Evolutionary conservation across 30 jellyfish, hydroid and myxozoan species (phyloP), one percentile per base, ranked within the genome.

Genomic region (Aurelia sp.): DNA sequence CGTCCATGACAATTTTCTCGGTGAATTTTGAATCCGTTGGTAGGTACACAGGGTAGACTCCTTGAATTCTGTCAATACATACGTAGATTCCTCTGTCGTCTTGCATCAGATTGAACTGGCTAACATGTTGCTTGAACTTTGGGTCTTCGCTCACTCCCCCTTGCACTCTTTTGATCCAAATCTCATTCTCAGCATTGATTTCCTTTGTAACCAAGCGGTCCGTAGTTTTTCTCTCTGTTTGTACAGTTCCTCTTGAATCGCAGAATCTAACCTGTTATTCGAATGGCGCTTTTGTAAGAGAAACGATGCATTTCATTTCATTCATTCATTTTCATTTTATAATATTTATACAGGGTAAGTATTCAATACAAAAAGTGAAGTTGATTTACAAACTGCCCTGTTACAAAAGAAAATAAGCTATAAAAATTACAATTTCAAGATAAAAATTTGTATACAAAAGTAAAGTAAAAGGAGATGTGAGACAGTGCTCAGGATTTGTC

Each of bases 141-240:
- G 58, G 62, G 18, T 74, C 19, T 19, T 35, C 50, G 58, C 68
- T 66, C 30, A n/a, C 70, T 60, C 52, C 74, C 52, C 38, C 81
- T 76, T 90, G 97, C 20, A 51, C 60, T 72, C 63, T 66, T 66
- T 64, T 72, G 80, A 90, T 81, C 86, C 80, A 82, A 64, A 60
- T 13, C 8, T 65, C 74, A 12, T 38, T 59, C 5, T 71, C 77
- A 27, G 48, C 69, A 5, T 80, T 48, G 60, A 88, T 51, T 78
- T 90, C 97, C 30, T 81, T 91, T 30, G 91, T 82, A 24, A 60
- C 66, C 86, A 27, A 27, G 62, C 0, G 95, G 91, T 47, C 97
- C 94, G n/a, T 62, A 18, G 40, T 21, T 80, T 58, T 41, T 72
- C 64, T 50, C 75, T 11, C 47, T 62, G 18, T 20, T 51, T 60